A percentile compares a stretch with the other conserved stretches of the same genome.
Evolutionary conservation across 2,888 invertebrate genomes (phyloP).

Genomic region (Oasisia sp.): DNA sequence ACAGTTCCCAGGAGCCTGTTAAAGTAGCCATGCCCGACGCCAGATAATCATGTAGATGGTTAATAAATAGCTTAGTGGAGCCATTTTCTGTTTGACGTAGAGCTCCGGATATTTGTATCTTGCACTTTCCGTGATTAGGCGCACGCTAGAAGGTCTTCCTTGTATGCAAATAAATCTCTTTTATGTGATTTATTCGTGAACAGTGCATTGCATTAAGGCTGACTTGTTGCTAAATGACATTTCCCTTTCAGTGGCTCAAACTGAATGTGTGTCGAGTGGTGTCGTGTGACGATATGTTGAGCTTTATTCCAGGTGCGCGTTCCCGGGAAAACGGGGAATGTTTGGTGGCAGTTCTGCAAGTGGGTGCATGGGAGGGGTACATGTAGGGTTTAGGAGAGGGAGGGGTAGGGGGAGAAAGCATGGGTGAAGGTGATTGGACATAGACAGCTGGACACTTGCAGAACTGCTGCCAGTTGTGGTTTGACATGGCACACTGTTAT

Average conservation of each 20-base stretch:
- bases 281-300: background rate
- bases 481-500: background rate
- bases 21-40: background rate
- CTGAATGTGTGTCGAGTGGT: background rate
- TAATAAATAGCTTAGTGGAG: background rate
- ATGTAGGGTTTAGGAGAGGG: background rate
- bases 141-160: background rate
- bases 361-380: background rate
- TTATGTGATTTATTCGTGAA: slow-evolving; percentile 2
- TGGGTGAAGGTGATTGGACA: background rate
- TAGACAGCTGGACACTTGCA: background rate
- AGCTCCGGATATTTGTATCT: background rate
- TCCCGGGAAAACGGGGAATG: background rate
- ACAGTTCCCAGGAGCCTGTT: background rate
- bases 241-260: background rate
- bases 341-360: background rate
- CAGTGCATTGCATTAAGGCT: background rate
- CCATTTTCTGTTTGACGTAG: background rate
- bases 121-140: background rate
- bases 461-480: background rate
- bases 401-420: background rate
- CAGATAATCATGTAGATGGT: background rate
- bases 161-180: slow-evolving; percentile 11
- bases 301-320: background rate
- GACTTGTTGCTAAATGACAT: slow-evolving; percentile 4